A percentile compares a stretch with the other conserved stretches of the same genome.
Evolutionary conservation across 2,113 vertebrate genomes (phyloP).

Genomic region (Pollimyrus isidori): DNA sequence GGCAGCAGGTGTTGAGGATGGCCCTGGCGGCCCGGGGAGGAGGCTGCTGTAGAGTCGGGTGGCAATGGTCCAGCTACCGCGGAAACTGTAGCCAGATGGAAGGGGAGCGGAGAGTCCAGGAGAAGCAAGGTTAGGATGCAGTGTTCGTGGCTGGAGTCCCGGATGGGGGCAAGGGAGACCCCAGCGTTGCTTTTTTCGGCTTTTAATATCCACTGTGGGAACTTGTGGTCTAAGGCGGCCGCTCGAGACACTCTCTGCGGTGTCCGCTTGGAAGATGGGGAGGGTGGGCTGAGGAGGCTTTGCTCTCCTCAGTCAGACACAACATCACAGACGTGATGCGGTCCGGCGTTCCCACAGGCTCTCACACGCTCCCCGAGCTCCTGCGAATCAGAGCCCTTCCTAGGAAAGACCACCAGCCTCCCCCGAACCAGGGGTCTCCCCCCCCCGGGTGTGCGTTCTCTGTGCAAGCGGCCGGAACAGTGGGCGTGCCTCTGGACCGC

Average conservation of each 20-base stretch:
- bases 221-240: not conserved
- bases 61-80: not conserved
- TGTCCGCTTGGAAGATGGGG: not conserved
- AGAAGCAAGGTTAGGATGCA: not conserved
- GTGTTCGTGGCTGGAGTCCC: not conserved
- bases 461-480: not conserved
- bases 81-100: not conserved
- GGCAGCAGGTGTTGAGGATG: not conserved
- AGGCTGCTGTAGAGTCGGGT: not conserved
- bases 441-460: not conserved
- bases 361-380: not conserved
- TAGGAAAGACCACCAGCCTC: not conserved
- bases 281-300: not conserved
- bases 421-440: not conserved
- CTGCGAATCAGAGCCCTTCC: not conserved
- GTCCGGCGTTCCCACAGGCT: not conserved
- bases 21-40: not conserved
- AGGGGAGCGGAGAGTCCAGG: not conserved
- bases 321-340: not conserved
- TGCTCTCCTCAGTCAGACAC: not conserved
- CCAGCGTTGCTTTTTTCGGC: not conserved
- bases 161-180: not conserved
- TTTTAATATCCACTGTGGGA: not conserved
- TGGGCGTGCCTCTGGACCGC: not conserved
- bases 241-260: not conserved